Evolutionary conservation across 1,140 invertebrate species (phyloP).

Genomic region (Glomeris maerens): DNA sequence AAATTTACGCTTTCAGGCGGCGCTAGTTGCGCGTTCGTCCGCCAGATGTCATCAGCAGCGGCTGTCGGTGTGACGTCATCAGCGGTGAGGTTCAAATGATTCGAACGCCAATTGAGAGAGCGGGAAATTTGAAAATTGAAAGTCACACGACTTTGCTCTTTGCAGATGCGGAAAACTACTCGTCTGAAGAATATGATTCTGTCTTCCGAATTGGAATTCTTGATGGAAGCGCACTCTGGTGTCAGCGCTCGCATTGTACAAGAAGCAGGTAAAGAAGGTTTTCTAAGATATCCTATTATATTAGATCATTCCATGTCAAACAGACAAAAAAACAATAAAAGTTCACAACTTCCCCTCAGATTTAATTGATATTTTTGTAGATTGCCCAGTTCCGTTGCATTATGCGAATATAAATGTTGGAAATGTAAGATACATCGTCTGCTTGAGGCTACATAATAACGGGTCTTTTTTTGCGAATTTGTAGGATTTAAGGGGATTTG

Average conservation of each 20-base stretch:
- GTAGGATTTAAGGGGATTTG: constrained; percentile 36
- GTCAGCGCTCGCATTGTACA: constrained; percentile 35
- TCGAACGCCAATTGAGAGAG: too few relatives aligned
- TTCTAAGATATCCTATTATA: neutral
- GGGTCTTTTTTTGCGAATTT: neutral
- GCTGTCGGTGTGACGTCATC: too few relatives aligned
- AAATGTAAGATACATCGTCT: neutral
- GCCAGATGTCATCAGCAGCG: too few relatives aligned
- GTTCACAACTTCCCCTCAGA: neutral
- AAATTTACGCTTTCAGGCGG: neutral
- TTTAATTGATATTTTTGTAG: neutral
- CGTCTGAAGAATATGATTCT: constrained; percentile 31
- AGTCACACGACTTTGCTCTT: neutral
- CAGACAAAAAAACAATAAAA: too few relatives aligned
- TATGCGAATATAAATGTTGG: neutral
- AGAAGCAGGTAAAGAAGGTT: constrained; percentile 34
- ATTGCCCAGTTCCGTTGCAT: neutral
- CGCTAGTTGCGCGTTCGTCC: neutral
- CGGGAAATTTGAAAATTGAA: neutral
- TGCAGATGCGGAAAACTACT: constrained; percentile 27
- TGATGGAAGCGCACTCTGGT: constrained; percentile 38
- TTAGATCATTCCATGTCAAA: neutral
- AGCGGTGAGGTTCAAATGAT: too few relatives aligned
- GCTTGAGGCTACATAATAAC: neutral
- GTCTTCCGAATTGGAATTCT: constrained; percentile 31